These are phyloP conservation scores for Holacanthella duospinosa DNA, from an alignment of 2,888 invertebrate species.

Conservation along the genomic window DNA sequence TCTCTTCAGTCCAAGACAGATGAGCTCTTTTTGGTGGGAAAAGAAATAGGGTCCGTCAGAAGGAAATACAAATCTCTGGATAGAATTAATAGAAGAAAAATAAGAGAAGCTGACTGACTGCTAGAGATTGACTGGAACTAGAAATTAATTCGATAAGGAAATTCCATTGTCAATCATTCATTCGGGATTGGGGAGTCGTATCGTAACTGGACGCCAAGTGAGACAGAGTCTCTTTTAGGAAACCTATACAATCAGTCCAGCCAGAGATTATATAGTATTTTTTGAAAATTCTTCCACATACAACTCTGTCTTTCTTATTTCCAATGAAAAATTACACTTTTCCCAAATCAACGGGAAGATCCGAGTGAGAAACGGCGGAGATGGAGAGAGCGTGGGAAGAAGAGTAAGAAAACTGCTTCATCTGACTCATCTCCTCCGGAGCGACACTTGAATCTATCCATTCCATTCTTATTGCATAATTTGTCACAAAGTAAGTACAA, in stretches of 20 bases:
- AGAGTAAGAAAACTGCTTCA: too few species aligned
- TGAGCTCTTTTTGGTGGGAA: constrained; percentile 17
- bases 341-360: not conserved
- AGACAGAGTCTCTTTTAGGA: not conserved
- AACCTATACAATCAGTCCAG: too few species aligned
- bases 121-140: constrained; percentile 24
- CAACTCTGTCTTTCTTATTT: too few species aligned
- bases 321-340: not conserved
- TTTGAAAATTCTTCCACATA: too few species aligned
- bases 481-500: constrained; percentile 24
- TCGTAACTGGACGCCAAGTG: not conserved
- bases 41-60: not conserved
- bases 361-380: constrained; percentile 12
- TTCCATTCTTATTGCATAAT: constrained; percentile 23
- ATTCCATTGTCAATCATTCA: constrained; percentile 39
- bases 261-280: too few species aligned
- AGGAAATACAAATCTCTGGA: constrained; percentile 1
- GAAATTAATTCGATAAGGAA: constrained; percentile 38
- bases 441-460: constrained; percentile 10
- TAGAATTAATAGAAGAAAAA: constrained; percentile 21
- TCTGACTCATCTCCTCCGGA: constrained; percentile 7
- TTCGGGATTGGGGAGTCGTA: too few species aligned
- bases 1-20: constrained; percentile 16
- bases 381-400: constrained; percentile 22
- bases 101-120: not conserved